Evolutionary conservation across 2,113 vertebrate species (phyloP).

Genomic region (Cephalopholis sonnerati): DNA sequence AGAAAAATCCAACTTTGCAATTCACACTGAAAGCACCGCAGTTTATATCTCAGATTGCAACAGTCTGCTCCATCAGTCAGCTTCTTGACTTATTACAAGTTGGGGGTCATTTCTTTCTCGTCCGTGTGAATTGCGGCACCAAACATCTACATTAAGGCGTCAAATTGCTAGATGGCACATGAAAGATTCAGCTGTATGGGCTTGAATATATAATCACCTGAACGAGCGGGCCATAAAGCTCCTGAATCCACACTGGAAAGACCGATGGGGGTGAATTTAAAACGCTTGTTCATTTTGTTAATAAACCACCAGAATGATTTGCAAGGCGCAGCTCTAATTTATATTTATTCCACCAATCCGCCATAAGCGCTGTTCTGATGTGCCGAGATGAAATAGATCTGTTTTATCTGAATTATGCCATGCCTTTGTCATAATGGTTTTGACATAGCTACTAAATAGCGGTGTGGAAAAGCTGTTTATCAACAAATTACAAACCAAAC

Average conservation of each 20-base stretch:
- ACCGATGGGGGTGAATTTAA: slow-evolving; percentile 68
- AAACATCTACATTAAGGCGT: slow-evolving; percentile 77
- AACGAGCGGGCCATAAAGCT: slow-evolving; percentile 62
- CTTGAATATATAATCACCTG: slow-evolving; percentile 76
- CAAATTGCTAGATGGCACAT: slow-evolving; percentile 70
- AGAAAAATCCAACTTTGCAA: background rate
- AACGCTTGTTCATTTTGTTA: slow-evolving; percentile 71
- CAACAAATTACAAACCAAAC: slow-evolving; percentile 79
- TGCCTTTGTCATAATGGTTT: slow-evolving; percentile 68
- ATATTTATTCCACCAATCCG: slow-evolving; percentile 64
- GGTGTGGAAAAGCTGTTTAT: slow-evolving; percentile 82
- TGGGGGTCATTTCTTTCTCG: slow-evolving; percentile 58
- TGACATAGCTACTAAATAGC: slow-evolving; percentile 54
- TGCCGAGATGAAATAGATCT: slow-evolving; percentile 62
- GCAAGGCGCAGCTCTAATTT: slow-evolving; percentile 58
- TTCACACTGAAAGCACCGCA: slow-evolving; percentile 8
- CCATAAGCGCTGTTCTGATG: slow-evolving; percentile 62
- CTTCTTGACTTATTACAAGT: slow-evolving; percentile 49
- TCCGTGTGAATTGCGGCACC: slow-evolving; percentile 51
- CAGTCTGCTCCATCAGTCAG: slow-evolving; percentile 51
- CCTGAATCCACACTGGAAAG: slow-evolving; percentile 44
- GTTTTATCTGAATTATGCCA: slow-evolving; percentile 73
- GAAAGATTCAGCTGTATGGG: slow-evolving; percentile 72
- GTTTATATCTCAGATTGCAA: slow-evolving; percentile 20
- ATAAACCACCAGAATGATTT: slow-evolving; percentile 67